These are phyloP conservation scores for Rhopalosiphum nymphaeae DNA, from an alignment of 2,888 invertebrate genomes.

Conservation along the genomic window DNA sequence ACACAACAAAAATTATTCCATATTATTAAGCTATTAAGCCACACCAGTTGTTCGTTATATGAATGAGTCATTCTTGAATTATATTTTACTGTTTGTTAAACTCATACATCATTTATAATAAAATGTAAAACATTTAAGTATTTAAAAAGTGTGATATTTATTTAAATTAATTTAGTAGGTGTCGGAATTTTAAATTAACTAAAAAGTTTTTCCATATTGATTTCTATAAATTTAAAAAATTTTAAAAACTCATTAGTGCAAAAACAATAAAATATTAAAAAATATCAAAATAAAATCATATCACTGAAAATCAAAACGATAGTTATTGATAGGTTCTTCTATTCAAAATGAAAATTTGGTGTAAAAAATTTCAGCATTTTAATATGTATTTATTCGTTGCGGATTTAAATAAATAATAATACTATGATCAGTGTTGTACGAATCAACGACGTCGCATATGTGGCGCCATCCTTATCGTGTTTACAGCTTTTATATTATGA, in stretches of 20 bases:
- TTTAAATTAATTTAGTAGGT: neutral
- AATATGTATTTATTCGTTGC: neutral
- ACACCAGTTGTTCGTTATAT: neutral
- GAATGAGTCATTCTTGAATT: neutral
- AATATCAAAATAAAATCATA: neutral
- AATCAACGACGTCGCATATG: neutral
- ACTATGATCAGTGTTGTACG: neutral
- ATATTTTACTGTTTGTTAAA: neutral
- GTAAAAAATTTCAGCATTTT: neutral
- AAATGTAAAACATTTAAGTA: neutral
- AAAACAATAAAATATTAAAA: neutral
- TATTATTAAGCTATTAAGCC: neutral
- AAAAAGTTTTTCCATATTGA: neutral
- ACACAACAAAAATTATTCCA: neutral
- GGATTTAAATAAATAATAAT: neutral
- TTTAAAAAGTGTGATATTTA: too few species aligned
- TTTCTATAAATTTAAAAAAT: neutral
- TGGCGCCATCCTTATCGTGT: neutral
- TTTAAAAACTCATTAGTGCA: too few species aligned
- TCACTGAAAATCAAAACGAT: neutral
- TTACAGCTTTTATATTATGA: slow-evolving; percentile 12
- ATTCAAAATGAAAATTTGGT: neutral
- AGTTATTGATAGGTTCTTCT: neutral
- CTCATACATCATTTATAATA: neutral
- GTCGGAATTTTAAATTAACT: neutral